Evolutionary conservation across 2,797 vertebrate species (phyloP), one percentile per base, ranked within the genome.

Genomic region (Galago senegalensis): DNA sequence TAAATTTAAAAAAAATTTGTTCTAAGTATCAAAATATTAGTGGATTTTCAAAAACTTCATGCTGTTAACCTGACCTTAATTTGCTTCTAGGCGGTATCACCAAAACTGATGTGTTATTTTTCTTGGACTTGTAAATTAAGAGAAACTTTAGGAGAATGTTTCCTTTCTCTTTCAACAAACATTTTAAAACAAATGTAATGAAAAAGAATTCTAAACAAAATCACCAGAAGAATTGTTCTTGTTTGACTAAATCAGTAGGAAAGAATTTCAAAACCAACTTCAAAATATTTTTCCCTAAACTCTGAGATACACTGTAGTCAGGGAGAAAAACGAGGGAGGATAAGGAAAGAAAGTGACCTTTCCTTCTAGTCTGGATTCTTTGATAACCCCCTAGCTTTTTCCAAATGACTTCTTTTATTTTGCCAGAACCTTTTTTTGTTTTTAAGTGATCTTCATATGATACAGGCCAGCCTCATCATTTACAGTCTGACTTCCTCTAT

Each of bases 181-280:
- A 83, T 27, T 83, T 92, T 73, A 87, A 95, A 86, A 89, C 65
- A 93, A 96, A 98, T 67, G 90, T 7, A 85, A 95, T n/a, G 58
- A 76, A 85, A 95, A 80, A 49, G 23, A 65, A 89, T 65, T 87
- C 58, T 80, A 14, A 61, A 37, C 16, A 83, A 96, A 98, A 87
- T 70, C 67, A 69, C 63, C 49, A 46, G 34, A 40, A 91, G 46
- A 77, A 70, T 56, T 81, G 75, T 40, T 95, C 81, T 88, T 63
- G 21, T 90, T 94, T 65, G 58, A 95, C 93, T 79, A 97, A 79
- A 93, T 40, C 63, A 81, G 9, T 53, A 97, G 76, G 61, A 40
- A 58, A 94, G 49, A 91, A 58, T 83, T 91, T 83, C 63, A 75
- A 95, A 94, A 92, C 46, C 40, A 83, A 88, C 27, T 87, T 91